Evolutionary conservation across 2,888 invertebrate genomes (phyloP), one percentile per base, ranked within the genome.

Genomic region (Drosophila picticornis): DNA sequence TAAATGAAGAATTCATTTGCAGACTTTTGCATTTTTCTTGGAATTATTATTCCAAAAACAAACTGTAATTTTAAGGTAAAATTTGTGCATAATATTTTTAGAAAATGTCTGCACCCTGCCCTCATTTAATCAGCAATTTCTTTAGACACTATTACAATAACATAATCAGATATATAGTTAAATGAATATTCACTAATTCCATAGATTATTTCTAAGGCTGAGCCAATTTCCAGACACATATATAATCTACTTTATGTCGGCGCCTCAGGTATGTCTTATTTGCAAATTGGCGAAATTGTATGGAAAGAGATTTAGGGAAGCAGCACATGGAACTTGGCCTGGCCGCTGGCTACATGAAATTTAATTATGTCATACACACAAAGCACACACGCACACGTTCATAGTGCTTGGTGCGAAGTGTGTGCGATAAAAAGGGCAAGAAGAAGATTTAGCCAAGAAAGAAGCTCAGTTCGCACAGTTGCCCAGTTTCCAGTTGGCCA

Each of bases 281-380:
- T 60, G 59, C 53, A 66, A 63, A 73, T 60, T 77, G 70, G 11
- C 53, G 59, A 68, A 68, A 70, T 56, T 63, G 55, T 59, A 32
- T 61, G 32, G 58, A 43, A 61, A 52, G 57, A 59, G 84, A 78
- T 81, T 75, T 70, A 32, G 50, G 34, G 34, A 34, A 22, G 59
- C 48, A 53, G 53, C 58, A 66, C 77, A 71, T 74, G 78, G 63
- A 51, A 67, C 61, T 60, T 62, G 29, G 32, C 56, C 52, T 63
- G 53, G 58, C 82, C 76, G 51, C 48, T 51, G 74, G 84, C 77
- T 36, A 81, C 73, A 77, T 81, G 55, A 89, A 85, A 85, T 89
- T 87, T 89, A 89, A 85, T 87, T 85, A 89, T 80, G 75, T 75
- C 72, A 88, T 72, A 79, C 87, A 75, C 66, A 80, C 77, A 63